Evolutionary conservation across 2,888 invertebrate genomes (phyloP), one percentile per base, ranked within the genome.

Genomic region (Adela reaumurella): DNA sequence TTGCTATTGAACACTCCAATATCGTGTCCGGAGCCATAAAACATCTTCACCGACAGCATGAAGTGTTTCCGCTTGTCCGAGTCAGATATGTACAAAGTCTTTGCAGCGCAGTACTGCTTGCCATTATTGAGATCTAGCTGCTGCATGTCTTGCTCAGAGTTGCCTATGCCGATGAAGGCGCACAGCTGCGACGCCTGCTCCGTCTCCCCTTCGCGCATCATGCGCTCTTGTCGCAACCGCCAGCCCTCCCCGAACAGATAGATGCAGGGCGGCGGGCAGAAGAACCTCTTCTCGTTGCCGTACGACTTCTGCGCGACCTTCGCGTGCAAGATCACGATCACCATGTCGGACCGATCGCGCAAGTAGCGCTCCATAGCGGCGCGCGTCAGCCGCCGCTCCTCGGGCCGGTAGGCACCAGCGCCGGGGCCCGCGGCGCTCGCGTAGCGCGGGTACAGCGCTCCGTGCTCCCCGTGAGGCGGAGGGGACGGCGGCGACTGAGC

Each of bases 241-340:
- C 99, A 99, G 14, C 98, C 99, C 59, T 94, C 95, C n/a, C 98
- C 98, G 62, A 93, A 93, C 55, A 99, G 81, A 72, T 99, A 99
- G 63, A 99, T 97, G 71, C 98, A 99, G 0, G 99, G 99, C 1
- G 99, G 99, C 1, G 99, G 99, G 62, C 98, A 99, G 81, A 99
- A 99, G 79, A 99, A 99, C 54, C 99, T 84, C 72, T 99, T 99
- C 67, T 99, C 99, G 70, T 98, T 99, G 55, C 99, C 99, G 67
- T 99, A 99, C 0, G 97, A 98, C 67, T 99, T 99, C 73, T 99
- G 99, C 28, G 99, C 99, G 46, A 99, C 99, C 84, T 99, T 99
- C 46, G 99, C 99, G 74, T 99, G 99, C 50, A 98, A 82, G 60
- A 99, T 97, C 47, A 97, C 95, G 51, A 99, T 90, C 18, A 94